Evolutionary conservation across 2,888 invertebrate species (phyloP).

Genomic region (Trichogramma dendrolimi): DNA sequence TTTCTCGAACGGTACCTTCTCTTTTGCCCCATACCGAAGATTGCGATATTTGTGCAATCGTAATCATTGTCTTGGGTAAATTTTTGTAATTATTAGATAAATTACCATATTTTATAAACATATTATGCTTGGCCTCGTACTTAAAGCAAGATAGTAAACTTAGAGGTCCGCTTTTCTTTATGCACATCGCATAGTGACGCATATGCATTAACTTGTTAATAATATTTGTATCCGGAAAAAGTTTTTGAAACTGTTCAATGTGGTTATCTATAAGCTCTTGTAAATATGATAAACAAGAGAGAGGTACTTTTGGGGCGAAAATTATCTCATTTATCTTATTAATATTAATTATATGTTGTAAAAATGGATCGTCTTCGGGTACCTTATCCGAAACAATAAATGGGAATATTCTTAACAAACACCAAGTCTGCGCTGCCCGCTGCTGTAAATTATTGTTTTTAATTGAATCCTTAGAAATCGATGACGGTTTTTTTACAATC

Average conservation of each 20-base stretch:
- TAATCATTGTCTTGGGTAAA: constrained; percentile 1
- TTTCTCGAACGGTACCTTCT: background rate
- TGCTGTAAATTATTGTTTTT: constrained; percentile 22
- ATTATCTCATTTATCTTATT: constrained; percentile 26
- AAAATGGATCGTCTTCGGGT: constrained; percentile 17
- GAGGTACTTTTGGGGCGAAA: constrained; percentile 17
- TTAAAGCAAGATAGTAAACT: background rate
- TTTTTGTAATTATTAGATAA: constrained; percentile 9
- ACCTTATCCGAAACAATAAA: constrained; percentile 26
- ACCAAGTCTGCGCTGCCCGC: constrained; percentile 27
- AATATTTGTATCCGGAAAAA: background rate
- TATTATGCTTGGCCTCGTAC: constrained; percentile 2
- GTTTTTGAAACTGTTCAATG: background rate
- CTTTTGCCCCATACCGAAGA: constrained; percentile 3
- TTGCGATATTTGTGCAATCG: constrained; percentile 5
- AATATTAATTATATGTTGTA: constrained; percentile 16
- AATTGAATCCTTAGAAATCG: constrained; percentile 13
- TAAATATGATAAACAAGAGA: constrained; percentile 1
- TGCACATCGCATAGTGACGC: background rate
- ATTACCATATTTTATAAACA: constrained; percentile 1
- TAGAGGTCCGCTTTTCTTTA: constrained; percentile 2
- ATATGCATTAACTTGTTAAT: constrained; percentile 11
- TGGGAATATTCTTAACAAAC: constrained; percentile 24
- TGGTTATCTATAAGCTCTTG: background rate
- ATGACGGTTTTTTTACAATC: constrained; percentile 24